A percentile compares a stretch with the other conserved stretches of the same genome.
These are phyloP conservation scores for Idaea biselata DNA, from an alignment of 2,888 invertebrate genomes.

Conservation along the genomic window DNA sequence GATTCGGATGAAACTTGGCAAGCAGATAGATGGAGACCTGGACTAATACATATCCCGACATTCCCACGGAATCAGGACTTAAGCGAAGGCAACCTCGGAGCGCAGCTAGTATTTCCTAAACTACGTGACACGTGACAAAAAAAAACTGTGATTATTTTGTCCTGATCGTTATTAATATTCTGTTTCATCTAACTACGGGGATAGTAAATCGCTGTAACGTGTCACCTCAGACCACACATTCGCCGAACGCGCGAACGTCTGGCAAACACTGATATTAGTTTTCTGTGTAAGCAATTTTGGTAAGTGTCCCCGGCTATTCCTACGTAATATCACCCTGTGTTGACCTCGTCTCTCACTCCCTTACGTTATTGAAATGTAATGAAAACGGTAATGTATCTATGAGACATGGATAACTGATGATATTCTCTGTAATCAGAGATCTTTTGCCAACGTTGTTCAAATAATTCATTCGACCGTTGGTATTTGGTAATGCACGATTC, in stretches of 20 bases:
- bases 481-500: neutral
- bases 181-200: neutral
- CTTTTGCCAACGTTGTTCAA: neutral
- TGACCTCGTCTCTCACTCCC: slow-evolving; percentile 51
- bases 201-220: slow-evolving; percentile 11
- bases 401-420: neutral
- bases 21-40: too few relatives aligned
- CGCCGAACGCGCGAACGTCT: slow-evolving; percentile 65
- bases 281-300: slow-evolving; percentile 78
- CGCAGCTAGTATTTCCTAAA: neutral
- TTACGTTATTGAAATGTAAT: slow-evolving; percentile 66
- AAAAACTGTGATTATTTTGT: neutral
- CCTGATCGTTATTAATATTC: neutral
- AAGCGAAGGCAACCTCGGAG: too few relatives aligned
- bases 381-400: slow-evolving; percentile 33
- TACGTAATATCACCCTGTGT: slow-evolving; percentile 55
- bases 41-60: too few relatives aligned
- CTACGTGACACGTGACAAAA: neutral
- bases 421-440: neutral
- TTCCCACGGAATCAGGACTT: too few relatives aligned
- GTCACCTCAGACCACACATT: slow-evolving; percentile 38
- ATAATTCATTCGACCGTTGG: neutral
- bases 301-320: slow-evolving; percentile 75
- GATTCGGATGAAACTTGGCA: too few relatives aligned
- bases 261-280: slow-evolving; percentile 79